Percentiles rank a stretch among this genome's conserved stretches.
Conservation (phyloP, 1,140 invertebrate species). For the Solenopsis fugax region DNA sequence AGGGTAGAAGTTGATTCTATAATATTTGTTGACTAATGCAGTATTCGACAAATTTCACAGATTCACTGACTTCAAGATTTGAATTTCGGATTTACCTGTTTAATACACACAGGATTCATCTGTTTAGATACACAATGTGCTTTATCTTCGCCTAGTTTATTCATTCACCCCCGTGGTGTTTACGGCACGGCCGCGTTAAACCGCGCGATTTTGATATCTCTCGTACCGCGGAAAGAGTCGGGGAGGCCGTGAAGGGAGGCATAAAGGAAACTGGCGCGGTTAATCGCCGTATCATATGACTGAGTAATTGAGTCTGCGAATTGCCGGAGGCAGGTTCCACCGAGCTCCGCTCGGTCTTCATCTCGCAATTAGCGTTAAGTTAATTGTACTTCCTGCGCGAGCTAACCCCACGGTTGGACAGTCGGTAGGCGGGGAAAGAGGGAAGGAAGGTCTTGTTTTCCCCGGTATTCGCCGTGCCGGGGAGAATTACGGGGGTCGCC, state of each 20-base stretch:
- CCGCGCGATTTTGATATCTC: conserved; percentile 40
- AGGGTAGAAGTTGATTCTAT: background rate
- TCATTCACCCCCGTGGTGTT: conserved; percentile 10
- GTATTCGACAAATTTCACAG: background rate
- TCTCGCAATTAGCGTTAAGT: conserved; percentile 71
- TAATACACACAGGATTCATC: conserved; percentile 4
- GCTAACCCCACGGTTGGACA: conserved; percentile 39
- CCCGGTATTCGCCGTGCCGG: conserved; percentile 66
- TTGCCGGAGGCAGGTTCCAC: conserved; percentile 61
- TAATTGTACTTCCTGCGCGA: conserved; percentile 70
- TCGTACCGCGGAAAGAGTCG: conserved; percentile 37
- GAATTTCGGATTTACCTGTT: conserved; percentile 13
- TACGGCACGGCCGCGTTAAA: conserved; percentile 22
- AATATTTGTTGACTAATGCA: background rate
- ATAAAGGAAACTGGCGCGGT: conserved; percentile 62
- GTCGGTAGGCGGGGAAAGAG: conserved; percentile 2
- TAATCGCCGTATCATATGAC: conserved; percentile 64
- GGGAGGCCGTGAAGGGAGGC: too few relatives aligned
- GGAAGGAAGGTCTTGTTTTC: conserved; percentile 74
- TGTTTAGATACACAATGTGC: background rate
- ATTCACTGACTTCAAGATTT: background rate
- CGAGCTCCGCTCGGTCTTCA: conserved; percentile 59
- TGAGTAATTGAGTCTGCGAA: conserved; percentile 65
- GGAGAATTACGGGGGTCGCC: conserved; percentile 75
- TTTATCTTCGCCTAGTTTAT: conserved; percentile 17